These are phyloP conservation scores for Leptoclinus maculatus DNA, from an alignment of 2,797 vertebrate genomes.

Conservation along the genomic window DNA sequence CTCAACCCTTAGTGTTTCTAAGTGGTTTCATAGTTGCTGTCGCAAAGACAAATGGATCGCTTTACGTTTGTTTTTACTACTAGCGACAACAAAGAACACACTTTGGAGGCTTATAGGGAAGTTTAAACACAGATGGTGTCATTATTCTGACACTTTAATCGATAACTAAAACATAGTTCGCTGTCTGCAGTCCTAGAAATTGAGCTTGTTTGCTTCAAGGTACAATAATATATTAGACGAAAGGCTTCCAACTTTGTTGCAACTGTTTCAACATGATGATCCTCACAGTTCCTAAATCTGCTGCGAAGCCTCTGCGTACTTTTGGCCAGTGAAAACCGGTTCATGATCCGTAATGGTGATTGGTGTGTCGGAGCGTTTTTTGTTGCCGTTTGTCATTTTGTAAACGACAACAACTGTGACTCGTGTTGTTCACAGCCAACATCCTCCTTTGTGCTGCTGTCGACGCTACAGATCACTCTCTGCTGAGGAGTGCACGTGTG, in stretches of 20 bases:
- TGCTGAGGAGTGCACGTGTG: not conserved
- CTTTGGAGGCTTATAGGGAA: too few relatives aligned
- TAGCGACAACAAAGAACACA: too few relatives aligned
- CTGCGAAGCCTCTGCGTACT: slow-evolving; percentile 18
- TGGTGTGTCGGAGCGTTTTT: not conserved
- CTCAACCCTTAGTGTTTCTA: too few relatives aligned
- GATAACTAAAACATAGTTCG: not conserved
- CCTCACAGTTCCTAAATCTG: too few relatives aligned
- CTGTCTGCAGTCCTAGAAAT: not conserved
- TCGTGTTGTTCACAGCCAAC: not conserved
- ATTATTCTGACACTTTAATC: not conserved
- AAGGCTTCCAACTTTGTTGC: not conserved
- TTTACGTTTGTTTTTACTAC: too few relatives aligned
- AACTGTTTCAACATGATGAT: not conserved
- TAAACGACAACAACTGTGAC: not conserved
- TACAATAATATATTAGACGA: not conserved
- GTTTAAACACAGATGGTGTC: not conserved
- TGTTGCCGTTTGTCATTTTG: not conserved
- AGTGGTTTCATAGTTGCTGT: too few relatives aligned
- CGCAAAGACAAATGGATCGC: too few relatives aligned
- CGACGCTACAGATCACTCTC: not conserved
- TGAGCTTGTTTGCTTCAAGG: not conserved
- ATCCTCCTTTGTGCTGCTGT: not conserved
- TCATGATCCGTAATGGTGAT: not conserved
- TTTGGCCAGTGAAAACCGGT: not conserved